These are phyloP conservation scores for Druon quercuslanigerum DNA, from an alignment of 1,140 invertebrate species.

Conservation along the genomic window DNA sequence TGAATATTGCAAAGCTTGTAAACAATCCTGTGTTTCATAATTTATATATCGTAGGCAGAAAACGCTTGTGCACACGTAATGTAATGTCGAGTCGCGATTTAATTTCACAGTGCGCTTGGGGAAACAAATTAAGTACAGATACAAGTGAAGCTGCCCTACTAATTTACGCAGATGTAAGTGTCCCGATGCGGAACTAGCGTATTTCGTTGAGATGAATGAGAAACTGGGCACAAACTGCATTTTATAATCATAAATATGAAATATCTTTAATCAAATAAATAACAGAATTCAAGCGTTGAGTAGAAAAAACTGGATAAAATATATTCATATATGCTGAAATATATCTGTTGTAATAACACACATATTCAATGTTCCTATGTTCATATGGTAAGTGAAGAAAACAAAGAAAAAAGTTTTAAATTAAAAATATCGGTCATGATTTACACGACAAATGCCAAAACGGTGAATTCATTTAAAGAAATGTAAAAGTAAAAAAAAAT, in stretches of 20 bases:
- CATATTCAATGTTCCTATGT: no score
- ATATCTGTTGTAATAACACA: neutral
- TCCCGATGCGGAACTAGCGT: neutral
- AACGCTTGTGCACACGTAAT: neutral
- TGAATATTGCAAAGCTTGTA: slow-evolving; percentile 1
- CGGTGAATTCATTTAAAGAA: no score
- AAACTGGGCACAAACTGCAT: slow-evolving; percentile 13
- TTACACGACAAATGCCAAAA: no score
- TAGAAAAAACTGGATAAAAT: neutral
- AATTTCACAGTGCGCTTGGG: slow-evolving; percentile 3
- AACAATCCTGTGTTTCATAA: neutral
- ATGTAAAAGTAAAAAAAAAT: no score
- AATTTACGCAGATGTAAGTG: slow-evolving; percentile 4
- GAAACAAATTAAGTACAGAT: slow-evolving; percentile 16
- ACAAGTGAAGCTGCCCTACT: slow-evolving; percentile 11
- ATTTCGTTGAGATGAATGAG: slow-evolving; percentile 24
- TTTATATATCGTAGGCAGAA: neutral
- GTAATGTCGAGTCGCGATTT: slow-evolving; percentile 5
- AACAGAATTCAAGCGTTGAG: neutral
- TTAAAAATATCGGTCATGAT: no score
- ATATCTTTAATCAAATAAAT: slow-evolving; percentile 5
- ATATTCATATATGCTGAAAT: neutral
- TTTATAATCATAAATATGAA: slow-evolving; percentile 28
- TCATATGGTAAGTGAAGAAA: no score
- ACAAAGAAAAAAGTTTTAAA: no score